Evolutionary conservation across 1,140 invertebrate species (phyloP).

Genomic region (Saccostrea glomerata): DNA sequence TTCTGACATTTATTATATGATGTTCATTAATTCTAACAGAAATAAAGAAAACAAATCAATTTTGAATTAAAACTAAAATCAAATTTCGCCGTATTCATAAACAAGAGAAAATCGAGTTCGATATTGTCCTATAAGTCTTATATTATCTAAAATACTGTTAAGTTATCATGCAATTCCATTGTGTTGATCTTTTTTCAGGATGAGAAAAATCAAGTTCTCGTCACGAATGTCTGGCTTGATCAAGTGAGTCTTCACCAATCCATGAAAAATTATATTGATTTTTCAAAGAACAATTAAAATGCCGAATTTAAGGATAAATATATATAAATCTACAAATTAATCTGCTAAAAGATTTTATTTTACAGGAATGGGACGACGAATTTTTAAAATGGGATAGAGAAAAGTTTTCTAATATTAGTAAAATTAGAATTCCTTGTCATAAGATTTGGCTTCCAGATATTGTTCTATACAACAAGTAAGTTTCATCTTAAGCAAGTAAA

Average conservation of each 20-base stretch:
- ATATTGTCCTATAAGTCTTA: no score
- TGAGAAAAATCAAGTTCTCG: slow-evolving; percentile 75
- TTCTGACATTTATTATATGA: neutral
- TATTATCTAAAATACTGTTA: no score
- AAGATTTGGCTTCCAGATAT: slow-evolving; percentile 76
- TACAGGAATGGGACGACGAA: slow-evolving; percentile 91
- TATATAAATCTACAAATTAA: neutral
- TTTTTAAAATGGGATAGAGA: slow-evolving; percentile 97
- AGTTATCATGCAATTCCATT: neutral
- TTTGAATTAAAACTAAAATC: no score
- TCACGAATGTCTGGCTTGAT: slow-evolving; percentile 74
- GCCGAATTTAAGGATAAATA: neutral
- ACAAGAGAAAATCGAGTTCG: no score
- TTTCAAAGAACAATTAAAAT: neutral
- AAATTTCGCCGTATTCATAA: no score
- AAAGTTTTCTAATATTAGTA: slow-evolving; percentile 89
- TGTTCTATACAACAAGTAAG: slow-evolving; percentile 76
- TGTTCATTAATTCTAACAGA: no score
- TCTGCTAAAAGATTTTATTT: slow-evolving; percentile 43
- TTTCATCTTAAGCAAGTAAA: neutral
- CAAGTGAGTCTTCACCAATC: slow-evolving; percentile 59
- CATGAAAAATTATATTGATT: neutral
- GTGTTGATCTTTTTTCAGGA: slow-evolving; percentile 60
- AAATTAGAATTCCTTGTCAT: slow-evolving; percentile 71
- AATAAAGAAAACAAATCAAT: no score